Evolutionary conservation across 2,113 vertebrate species (phyloP), one percentile per base, ranked within the genome.

Genomic region (Morone saxatilis): DNA sequence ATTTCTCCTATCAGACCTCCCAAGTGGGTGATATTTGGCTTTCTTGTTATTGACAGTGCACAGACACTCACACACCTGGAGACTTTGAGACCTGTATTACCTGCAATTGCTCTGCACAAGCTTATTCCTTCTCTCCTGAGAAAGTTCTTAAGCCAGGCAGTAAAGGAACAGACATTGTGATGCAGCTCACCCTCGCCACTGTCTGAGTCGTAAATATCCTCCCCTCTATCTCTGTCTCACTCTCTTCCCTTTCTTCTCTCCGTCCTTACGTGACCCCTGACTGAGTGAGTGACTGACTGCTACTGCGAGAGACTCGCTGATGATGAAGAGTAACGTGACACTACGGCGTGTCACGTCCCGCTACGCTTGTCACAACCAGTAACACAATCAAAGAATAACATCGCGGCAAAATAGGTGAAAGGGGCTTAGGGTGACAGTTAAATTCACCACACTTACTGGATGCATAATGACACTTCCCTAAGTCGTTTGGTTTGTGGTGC

Each of bases 191-290:
- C 78, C 53, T 68, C 69, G 19, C 78, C 76, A 73, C 81, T 60
- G 86, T 90, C 91, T 89, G 71, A 84, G 83, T 83, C 84, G 81
- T 93, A 93, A 94, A 94, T 94, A 90, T 91, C 76, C 76, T 60
- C 68, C 57, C 0, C 48, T 71, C 89, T 19, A 9, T 84, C 66
- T 51, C 79, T 14, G 4, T 71, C 86, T 84, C 66, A 43, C 79
- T 14, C 4, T 73, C 75, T 85, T 62, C 16, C 80, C 84, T 57
- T 41, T 48, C 69, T 76, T 68, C 56, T 59, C 19, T 12, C 45
- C 2, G 63, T 91, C 89, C 89, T 88, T 25, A 76, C 7, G 43
- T 82, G 88, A 88, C 81, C 86, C 81, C 72, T n/a, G 41, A 68
- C 57, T 71, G 66, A 86, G 7, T 38, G 71, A 72, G 9, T 71